phyloP scores from a whole-genome alignment of 2,888 invertebrate species.

The Synanthedon formicaeformis region DNA sequence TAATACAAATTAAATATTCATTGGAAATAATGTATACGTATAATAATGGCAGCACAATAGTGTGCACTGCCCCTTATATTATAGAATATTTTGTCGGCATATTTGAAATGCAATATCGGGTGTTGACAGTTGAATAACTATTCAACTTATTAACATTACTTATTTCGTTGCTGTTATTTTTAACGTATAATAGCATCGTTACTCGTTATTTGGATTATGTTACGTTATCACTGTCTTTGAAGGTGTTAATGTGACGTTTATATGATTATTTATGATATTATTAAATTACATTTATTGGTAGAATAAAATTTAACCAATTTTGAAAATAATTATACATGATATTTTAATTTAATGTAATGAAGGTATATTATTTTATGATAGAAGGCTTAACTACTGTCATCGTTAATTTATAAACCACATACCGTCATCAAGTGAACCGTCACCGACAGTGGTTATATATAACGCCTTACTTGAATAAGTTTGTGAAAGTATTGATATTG shows the following conservation, averaged over 20 bases:
- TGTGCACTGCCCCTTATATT: constrained; percentile 7
- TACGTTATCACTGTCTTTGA: background rate
- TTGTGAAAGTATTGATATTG: no score
- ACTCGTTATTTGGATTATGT: background rate
- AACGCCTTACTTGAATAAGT: no score
- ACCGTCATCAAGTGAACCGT: no score
- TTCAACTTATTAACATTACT: constrained; percentile 6
- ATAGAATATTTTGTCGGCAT: constrained; percentile 11
- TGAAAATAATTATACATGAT: no score
- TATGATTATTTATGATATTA: background rate
- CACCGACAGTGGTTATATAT: no score
- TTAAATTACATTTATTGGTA: background rate
- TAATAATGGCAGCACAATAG: background rate
- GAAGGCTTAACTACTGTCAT: no score
- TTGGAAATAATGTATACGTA: no score
- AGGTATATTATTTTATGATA: no score
- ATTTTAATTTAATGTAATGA: no score
- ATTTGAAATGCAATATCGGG: constrained; percentile 13
- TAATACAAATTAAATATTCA: no score
- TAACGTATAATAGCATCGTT: background rate
- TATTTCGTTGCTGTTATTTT: background rate
- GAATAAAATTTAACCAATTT: no score
- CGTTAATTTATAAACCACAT: no score
- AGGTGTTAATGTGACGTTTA: background rate
- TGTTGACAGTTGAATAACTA: constrained; percentile 11